These are phyloP conservation scores for Schizothorax lantsangensis DNA, from an alignment of 2,797 vertebrate genomes.

Conservation along the genomic window DNA sequence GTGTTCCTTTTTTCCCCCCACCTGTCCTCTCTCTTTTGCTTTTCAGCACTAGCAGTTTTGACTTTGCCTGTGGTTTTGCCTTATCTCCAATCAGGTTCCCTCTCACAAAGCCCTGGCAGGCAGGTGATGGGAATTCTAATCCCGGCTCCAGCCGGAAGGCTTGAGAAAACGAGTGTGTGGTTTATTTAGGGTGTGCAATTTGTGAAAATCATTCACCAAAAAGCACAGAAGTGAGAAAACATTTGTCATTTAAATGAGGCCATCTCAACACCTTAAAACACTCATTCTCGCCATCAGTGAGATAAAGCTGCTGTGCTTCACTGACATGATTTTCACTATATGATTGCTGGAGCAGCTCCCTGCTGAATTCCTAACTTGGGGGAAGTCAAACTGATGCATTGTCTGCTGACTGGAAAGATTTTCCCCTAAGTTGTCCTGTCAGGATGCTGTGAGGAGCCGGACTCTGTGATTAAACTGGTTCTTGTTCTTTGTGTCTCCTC, in stretches of 20 bases:
- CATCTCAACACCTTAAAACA: slow-evolving; percentile 26
- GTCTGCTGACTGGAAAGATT: slow-evolving; percentile 18
- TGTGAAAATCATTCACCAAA: slow-evolving; percentile 37
- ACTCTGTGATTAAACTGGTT: slow-evolving; percentile 17
- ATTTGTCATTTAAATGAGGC: slow-evolving; percentile 42
- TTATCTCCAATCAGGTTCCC: slow-evolving; percentile 64
- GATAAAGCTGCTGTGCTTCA: not conserved
- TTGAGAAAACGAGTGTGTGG: slow-evolving; percentile 9
- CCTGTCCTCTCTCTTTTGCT: slow-evolving; percentile 56
- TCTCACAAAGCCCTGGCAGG: slow-evolving; percentile 62
- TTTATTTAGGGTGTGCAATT: slow-evolving; percentile 18
- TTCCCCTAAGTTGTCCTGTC: slow-evolving; percentile 13
- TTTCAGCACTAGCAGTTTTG: slow-evolving; percentile 68
- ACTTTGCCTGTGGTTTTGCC: slow-evolving; percentile 69
- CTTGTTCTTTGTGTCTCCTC: slow-evolving; percentile 67
- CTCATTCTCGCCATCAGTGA: not conserved
- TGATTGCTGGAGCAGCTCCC: not conserved
- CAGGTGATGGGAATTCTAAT: slow-evolving; percentile 68
- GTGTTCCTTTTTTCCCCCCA: slow-evolving; percentile 66
- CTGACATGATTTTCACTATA: slow-evolving; percentile 20
- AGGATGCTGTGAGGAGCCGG: not conserved
- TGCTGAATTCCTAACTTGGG: slow-evolving; percentile 19
- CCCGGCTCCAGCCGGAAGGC: slow-evolving; percentile 58
- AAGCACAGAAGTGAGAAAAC: slow-evolving; percentile 30
- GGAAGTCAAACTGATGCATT: slow-evolving; percentile 19